Evolutionary conservation across 2,797 vertebrate genomes (phyloP).

Genomic region (Chelon labrosus): DNA sequence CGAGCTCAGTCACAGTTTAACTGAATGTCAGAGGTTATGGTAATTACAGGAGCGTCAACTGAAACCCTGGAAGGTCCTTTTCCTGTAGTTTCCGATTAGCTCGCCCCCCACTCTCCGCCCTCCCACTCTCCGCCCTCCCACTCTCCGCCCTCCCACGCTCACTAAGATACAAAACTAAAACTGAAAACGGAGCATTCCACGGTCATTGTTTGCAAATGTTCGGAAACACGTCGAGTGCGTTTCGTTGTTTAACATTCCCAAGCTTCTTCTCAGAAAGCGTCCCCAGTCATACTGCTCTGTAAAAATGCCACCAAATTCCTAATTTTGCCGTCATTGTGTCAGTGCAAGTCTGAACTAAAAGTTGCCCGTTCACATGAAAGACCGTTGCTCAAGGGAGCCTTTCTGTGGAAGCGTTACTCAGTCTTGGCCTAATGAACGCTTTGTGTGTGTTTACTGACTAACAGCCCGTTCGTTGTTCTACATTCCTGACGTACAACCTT

Average conservation of each 20-base stretch:
- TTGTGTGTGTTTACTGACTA: conserved; percentile 17
- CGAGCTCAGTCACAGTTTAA: conserved; percentile 51
- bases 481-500: too few relatives aligned
- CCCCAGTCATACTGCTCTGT: not conserved
- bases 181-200: not conserved
- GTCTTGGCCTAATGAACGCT: conserved; percentile 9
- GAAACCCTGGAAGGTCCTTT: conserved; percentile 35
- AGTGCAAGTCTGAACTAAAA: not conserved
- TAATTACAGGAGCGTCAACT: conserved; percentile 54
- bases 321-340: not conserved
- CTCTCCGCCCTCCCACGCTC: too few relatives aligned
- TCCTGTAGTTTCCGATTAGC: conserved; percentile 20
- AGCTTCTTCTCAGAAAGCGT: too few relatives aligned
- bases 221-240: not conserved
- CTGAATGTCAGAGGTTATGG: conserved; percentile 34
- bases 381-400: conserved; percentile 4
- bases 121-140: too few relatives aligned
- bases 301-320: not conserved
- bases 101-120: not conserved
- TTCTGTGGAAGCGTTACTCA: conserved; percentile 57
- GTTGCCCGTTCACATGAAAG: conserved; percentile 19
- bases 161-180: conserved; percentile 3
- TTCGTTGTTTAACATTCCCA: too few relatives aligned
- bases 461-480: not conserved
- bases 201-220: not conserved